Base-by-base conservation (phyloP, 2,797 vertebrate species). In the Cyclura pinguis region DNA sequence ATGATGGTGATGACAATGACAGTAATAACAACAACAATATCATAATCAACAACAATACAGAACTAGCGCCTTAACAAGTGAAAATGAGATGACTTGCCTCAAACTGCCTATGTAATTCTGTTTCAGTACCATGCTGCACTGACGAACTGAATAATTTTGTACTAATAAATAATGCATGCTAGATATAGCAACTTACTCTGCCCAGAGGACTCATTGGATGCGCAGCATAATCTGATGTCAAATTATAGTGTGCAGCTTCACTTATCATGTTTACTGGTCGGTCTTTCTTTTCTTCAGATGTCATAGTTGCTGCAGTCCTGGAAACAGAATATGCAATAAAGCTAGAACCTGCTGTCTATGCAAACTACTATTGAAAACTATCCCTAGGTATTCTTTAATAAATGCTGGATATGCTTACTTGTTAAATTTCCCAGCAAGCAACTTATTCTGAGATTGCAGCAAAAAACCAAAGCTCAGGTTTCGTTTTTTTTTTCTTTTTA, bases 271-370 rank as follows among this genome's bases (percentile, higher is more conserved):
- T 99, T 90, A 97, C 87, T 57, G 98, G 97, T 64, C 97, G 97
- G 67, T 99, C 98, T 96, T 98, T 99, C 96, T 98, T 99, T 93
- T 99, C 99, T 97, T 98, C 98, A 89, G 97, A 97, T 64, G 98
- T 97, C 95, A 97, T 98, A 96, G 98, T 97, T 90, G 98, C 96
- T 92, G 97, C 97, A 87, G 98, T 97, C 97, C 99, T 99, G 96
- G 87, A 97, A 96, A 96, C 50, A 95, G 88, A 96, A 95, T 85
- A 97, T 10, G 89, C 90, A 86, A 95, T 91, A 95, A 93, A n/a
- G 88, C 78, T 74, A n/a, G 85, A 96, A 92, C 80, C 89, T 90
- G 90, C 88, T 91, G 80, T 88, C 78, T 85, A 72, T 55, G 89
- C 73, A 93, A 84, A 86, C 22, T 59, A 80, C 88, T 94, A 93